Evolutionary conservation across 2,113 vertebrate genomes (phyloP).

Genomic region (Diphyllodes magnificus): DNA sequence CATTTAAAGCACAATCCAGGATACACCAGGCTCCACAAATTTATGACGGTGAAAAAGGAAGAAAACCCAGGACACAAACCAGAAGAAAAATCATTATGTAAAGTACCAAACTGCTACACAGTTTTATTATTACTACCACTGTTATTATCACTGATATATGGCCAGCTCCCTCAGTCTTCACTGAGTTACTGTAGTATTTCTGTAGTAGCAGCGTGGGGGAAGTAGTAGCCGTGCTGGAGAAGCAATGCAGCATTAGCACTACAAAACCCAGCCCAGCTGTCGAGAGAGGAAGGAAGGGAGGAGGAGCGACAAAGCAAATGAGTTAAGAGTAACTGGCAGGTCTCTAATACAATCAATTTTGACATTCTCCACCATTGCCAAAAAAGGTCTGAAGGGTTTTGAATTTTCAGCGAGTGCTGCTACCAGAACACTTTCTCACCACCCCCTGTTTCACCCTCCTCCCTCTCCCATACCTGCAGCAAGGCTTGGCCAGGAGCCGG

Average conservation of each 20-base stretch:
- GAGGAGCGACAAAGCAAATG: background rate
- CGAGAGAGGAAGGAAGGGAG: slow-evolving; percentile 54
- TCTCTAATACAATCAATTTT: slow-evolving; percentile 15
- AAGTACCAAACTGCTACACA: background rate
- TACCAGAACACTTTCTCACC: background rate
- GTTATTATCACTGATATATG: background rate
- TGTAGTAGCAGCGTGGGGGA: background rate
- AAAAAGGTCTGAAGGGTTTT: slow-evolving; percentile 40
- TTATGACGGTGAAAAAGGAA: background rate
- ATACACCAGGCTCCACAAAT: background rate
- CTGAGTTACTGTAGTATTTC: background rate
- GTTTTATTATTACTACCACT: background rate
- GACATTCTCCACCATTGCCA: slow-evolving; percentile 10
- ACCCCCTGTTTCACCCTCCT: background rate
- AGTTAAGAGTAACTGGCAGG: slow-evolving; percentile 43
- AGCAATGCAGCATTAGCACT: background rate
- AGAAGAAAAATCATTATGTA: background rate
- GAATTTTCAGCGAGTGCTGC: background rate
- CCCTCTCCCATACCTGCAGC: background rate
- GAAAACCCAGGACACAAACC: background rate
- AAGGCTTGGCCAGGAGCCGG: background rate
- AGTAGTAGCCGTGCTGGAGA: background rate
- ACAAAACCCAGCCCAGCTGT: background rate
- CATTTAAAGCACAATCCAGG: background rate
- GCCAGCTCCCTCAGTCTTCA: background rate